Evolutionary conservation across 64 coral and sea anemone genomes (phyloP).

Genomic region (Acropora tenuis): DNA sequence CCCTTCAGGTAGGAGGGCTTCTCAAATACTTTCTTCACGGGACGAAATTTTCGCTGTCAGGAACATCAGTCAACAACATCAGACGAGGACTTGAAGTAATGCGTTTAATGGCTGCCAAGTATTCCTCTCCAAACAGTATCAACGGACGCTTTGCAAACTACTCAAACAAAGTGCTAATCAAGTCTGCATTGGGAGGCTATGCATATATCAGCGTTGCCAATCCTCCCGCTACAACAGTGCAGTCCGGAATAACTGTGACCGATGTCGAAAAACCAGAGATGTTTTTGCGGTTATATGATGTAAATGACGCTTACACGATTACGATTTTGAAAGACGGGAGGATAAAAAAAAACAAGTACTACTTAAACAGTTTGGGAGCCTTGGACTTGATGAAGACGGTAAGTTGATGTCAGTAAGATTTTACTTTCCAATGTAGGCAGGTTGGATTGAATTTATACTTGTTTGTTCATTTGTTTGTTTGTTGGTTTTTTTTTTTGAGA

Average conservation of each 20-base stretch:
- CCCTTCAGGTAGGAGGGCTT: conserved; percentile 62
- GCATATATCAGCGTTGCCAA: conserved; percentile 60
- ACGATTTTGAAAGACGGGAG: conserved; percentile 7
- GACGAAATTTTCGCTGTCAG: conserved; percentile 41
- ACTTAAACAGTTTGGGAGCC: conserved; percentile 54
- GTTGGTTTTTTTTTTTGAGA: too few species aligned
- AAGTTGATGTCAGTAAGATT: not conserved
- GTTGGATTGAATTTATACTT: too few species aligned
- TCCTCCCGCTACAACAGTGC: not conserved
- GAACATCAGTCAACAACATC: conserved; percentile 45
- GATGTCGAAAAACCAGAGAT: not conserved
- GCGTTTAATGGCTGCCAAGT: conserved; percentile 12
- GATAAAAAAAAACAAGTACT: conserved; percentile 12
- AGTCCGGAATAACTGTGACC: not conserved
- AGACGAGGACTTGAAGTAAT: conserved; percentile 58
- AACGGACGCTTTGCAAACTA: too few species aligned
- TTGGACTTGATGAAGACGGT: conserved; percentile 50
- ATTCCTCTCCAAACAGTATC: too few species aligned
- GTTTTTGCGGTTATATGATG: conserved; percentile 63
- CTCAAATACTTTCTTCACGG: conserved; percentile 70
- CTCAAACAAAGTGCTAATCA: conserved; percentile 22
- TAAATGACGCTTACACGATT: not conserved
- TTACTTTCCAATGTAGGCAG: not conserved
- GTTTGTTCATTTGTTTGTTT: too few species aligned
- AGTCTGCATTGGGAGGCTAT: conserved; percentile 53